Percentiles rank a stretch among this genome's conserved stretches.
phyloP scores from a whole-genome alignment of 2,797 vertebrate species.

The Smutsia gigantea region DNA sequence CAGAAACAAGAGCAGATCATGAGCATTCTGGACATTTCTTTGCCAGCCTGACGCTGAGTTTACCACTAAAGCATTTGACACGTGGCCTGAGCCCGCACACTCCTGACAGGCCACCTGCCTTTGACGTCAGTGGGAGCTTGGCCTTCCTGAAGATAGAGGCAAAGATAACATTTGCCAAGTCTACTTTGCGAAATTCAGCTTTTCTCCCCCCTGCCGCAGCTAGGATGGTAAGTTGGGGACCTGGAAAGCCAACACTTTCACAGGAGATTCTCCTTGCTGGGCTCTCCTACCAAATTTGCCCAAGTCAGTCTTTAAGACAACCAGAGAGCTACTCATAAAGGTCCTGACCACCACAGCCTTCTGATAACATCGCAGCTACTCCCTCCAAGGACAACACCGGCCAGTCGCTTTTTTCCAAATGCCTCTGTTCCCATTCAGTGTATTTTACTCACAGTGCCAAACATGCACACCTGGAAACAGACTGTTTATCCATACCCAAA shows the following conservation, averaged over 20 bases:
- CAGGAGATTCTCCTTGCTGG: conserved; percentile 7
- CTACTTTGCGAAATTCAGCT: conserved; percentile 45
- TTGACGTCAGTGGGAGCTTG: conserved; percentile 72
- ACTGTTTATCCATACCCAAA: not conserved
- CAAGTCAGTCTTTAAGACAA: conserved; percentile 82
- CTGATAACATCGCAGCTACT: conserved; percentile 86
- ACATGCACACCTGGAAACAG: conserved; percentile 59
- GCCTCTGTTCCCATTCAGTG: conserved; percentile 7
- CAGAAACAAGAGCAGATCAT: not conserved
- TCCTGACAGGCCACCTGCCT: not conserved
- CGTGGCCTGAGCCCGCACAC: not conserved
- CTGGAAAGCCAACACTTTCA: conserved; percentile 31
- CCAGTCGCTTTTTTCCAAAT: not conserved
- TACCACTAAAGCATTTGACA: not conserved
- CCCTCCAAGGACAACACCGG: conserved; percentile 82
- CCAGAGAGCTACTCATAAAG: conserved; percentile 78
- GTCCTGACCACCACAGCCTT: conserved; percentile 86
- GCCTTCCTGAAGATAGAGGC: conserved; percentile 55
- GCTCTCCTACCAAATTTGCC: conserved; percentile 74
- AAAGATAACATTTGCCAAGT: conserved; percentile 31
- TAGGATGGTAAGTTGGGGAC: not conserved
- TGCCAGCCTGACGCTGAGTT: not conserved
- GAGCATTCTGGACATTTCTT: conserved; percentile 20
- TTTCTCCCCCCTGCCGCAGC: conserved; percentile 2
- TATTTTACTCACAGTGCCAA: not conserved